Conservation (phyloP, 2,888 invertebrate species). For the Napeogenes inachia region DNA sequence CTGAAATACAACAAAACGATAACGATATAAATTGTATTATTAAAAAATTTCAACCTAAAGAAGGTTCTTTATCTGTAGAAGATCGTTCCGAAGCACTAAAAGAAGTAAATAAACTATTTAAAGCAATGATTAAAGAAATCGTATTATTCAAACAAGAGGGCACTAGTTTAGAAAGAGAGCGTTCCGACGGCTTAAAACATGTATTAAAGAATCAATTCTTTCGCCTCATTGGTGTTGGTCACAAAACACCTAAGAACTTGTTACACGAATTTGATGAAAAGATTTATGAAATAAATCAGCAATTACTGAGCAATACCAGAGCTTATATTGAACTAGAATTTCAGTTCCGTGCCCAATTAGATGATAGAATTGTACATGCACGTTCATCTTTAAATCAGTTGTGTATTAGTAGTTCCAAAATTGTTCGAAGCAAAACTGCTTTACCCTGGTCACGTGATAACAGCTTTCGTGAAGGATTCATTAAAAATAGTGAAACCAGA, state of each 20-base stretch:
- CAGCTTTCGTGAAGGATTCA: slow-evolving; percentile 31
- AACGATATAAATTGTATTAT: slow-evolving; percentile 46
- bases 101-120: slow-evolving; percentile 38
- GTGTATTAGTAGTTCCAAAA: slow-evolving; percentile 39
- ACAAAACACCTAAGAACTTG: slow-evolving; percentile 50
- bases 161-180: slow-evolving; percentile 48
- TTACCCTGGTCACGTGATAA: slow-evolving; percentile 35
- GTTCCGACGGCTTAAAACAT: slow-evolving; percentile 49
- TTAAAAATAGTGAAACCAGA: slow-evolving; percentile 24
- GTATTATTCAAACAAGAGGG: slow-evolving; percentile 49
- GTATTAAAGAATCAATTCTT: slow-evolving; percentile 55
- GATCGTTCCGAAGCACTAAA: slow-evolving; percentile 41
- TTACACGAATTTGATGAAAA: slow-evolving; percentile 59
- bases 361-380: slow-evolving; percentile 41
- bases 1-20: slow-evolving; percentile 49
- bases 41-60: slow-evolving; percentile 30
- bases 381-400: slow-evolving; percentile 53
- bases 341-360: slow-evolving; percentile 47
- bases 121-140: slow-evolving; percentile 41
- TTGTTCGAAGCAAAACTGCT: slow-evolving; percentile 34
- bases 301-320: slow-evolving; percentile 57
- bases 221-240: slow-evolving; percentile 46
- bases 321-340: slow-evolving; percentile 55
- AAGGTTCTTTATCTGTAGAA: slow-evolving; percentile 29
- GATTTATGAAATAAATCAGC: slow-evolving; percentile 62